Evolutionary conservation across 2,888 invertebrate genomes (phyloP), one percentile per base, ranked within the genome.

Genomic region (Charanyca ferruginea): DNA sequence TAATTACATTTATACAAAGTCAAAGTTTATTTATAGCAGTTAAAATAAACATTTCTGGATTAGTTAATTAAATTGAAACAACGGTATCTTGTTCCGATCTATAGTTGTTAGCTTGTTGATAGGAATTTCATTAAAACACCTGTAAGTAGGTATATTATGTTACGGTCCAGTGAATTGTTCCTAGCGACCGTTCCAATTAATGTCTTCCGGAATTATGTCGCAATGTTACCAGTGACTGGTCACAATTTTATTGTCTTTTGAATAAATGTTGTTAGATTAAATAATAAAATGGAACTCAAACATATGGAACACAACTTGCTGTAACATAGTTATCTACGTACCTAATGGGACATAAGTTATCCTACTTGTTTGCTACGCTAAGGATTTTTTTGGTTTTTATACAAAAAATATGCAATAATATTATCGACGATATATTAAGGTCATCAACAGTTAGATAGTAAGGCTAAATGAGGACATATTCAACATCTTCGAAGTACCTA

Each of bases 41-140:
- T 28, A 20, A 55, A 6, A 41, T 57, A 53, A 55, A 44, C 25
- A n/a, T 52, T 44, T 1, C 5, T 8, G n/a, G 18, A 58, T 66
- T 66, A 42, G 41, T 58, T 32, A 49, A 60, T 51, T 54, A 18
- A 62, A 59, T 51, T 61, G 20, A 58, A 68, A 55, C 59, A 63
- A 62, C 45, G 54, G 44, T 60, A 52, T 58, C 32, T 25, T 44
- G n/a, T 35, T 58, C 20, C 48, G 42, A 65, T 41, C 28, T 32
- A 18, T 55, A 53, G 13, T 45, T 52, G 18, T 41, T 45, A 6
- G 22, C 16, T 45, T 52, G 53, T 53, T 62, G 41, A 67, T 57
- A 65, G 59, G 38, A 65, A 60, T 77, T 73, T 67, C 62, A 77
- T 73, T 74, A 55, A 70, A 77, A 58, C 22, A 60, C 57, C 52